Evolutionary conservation across 2,797 vertebrate species (phyloP).

Genomic region (Cyclura pinguis): DNA sequence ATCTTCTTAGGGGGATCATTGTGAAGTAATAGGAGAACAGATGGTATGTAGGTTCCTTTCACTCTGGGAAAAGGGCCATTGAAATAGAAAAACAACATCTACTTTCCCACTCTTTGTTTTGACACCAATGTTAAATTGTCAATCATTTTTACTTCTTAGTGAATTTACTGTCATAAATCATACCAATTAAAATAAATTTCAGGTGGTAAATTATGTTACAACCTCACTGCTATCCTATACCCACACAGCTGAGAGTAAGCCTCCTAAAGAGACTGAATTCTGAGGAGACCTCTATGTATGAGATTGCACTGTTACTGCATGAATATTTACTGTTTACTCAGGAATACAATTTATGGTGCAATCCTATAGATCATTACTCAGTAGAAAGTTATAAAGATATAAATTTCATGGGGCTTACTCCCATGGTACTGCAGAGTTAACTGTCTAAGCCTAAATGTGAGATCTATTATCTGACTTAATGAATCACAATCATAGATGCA

Average conservation of each 20-base stretch:
- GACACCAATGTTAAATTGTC: background rate
- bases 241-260: background rate
- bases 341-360: background rate
- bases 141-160: background rate
- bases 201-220: background rate
- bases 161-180: background rate
- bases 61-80: background rate
- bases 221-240: no score
- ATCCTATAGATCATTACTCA: background rate
- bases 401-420: background rate
- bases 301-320: background rate
- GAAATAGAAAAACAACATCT: background rate
- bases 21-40: background rate
- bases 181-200: background rate
- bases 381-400: background rate
- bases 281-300: no score
- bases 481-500: background rate
- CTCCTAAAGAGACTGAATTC: background rate
- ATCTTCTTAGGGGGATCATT: background rate
- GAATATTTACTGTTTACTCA: background rate
- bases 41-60: background rate
- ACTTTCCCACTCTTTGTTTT: constrained; percentile 3
- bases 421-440: no score
- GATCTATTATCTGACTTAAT: no score
- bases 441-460: background rate